Conservation (phyloP, 2,888 invertebrate species). For the Monochamus alternatus region DNA sequence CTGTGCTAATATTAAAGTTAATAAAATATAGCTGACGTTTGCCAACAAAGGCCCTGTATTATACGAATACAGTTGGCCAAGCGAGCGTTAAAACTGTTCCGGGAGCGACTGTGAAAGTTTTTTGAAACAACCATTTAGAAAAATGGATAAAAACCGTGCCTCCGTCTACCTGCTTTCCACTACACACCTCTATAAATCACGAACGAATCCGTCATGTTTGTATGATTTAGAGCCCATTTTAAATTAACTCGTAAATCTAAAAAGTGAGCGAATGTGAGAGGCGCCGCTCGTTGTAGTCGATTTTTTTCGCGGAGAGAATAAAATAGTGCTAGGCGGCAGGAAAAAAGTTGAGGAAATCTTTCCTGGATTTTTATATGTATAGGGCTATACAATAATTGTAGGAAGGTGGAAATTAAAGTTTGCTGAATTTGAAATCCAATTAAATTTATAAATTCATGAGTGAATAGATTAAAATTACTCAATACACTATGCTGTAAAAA, state of each 20-base stretch:
- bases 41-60: too few relatives aligned
- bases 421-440: too few relatives aligned
- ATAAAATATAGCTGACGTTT: too few relatives aligned
- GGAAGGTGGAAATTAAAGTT: too few relatives aligned
- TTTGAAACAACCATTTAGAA: constrained; percentile 3
- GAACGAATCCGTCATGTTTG: constrained; percentile 27
- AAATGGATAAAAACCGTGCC: constrained; percentile 21
- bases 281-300: constrained; percentile 9
- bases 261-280: constrained; percentile 30
- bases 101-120: not conserved
- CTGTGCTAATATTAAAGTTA: too few relatives aligned
- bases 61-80: not conserved
- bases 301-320: constrained; percentile 19
- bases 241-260: constrained; percentile 38
- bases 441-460: too few relatives aligned
- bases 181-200: constrained; percentile 33
- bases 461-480: too few relatives aligned
- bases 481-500: too few relatives aligned
- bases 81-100: not conserved
- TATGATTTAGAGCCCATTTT: constrained; percentile 36
- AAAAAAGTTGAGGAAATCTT: constrained; percentile 24
- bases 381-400: too few relatives aligned
- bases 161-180: constrained; percentile 11
- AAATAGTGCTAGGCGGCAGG: constrained; percentile 17
- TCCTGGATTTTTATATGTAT: not conserved